Conservation (phyloP, 2,113 vertebrate genomes). For the Panthera leo region DNA sequence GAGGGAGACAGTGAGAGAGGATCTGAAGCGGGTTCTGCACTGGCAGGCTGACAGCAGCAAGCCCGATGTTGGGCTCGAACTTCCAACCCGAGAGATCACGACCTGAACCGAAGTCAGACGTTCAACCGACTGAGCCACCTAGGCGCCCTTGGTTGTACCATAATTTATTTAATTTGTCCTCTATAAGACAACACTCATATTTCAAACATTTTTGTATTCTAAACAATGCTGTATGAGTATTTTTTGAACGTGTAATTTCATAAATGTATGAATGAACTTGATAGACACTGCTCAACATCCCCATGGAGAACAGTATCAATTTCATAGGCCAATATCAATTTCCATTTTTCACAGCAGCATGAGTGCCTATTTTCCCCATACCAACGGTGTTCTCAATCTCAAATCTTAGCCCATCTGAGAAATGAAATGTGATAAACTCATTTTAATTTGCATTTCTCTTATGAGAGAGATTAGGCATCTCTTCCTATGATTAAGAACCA, state of each 20-base stretch:
- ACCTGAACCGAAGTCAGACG: too few relatives aligned
- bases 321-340: not conserved
- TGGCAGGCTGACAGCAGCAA: too few relatives aligned
- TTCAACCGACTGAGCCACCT: too few relatives aligned
- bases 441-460: not conserved
- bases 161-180: not conserved
- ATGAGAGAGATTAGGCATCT: not conserved
- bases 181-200: not conserved
- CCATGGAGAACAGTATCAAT: not conserved
- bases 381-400: not conserved
- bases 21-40: too few relatives aligned
- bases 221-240: not conserved
- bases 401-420: not conserved
- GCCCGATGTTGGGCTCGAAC: too few relatives aligned
- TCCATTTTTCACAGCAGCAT: not conserved
- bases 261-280: not conserved
- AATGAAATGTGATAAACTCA: not conserved
- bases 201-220: not conserved
- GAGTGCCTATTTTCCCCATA: not conserved
- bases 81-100: too few relatives aligned
- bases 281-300: not conserved
- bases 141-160: too few relatives aligned
- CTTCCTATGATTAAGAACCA: not conserved
- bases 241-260: not conserved
- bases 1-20: too few relatives aligned